Conservation (phyloP, 1,140 invertebrate genomes). For the Leptinotarsa defecta region DNA sequence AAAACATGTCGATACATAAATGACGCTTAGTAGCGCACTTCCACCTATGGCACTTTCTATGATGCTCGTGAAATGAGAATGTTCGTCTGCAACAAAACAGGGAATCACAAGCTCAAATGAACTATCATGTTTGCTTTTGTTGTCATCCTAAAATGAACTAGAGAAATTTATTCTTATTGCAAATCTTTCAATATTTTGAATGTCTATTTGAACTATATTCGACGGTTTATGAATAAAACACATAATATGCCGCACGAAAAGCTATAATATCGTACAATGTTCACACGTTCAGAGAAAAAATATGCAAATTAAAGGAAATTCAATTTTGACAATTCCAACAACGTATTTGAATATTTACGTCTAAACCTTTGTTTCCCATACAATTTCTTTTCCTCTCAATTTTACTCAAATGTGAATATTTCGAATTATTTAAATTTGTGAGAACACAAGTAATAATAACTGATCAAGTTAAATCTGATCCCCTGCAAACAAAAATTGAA, state of each 20-base stretch:
- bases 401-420: too few relatives aligned
- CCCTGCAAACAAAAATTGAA: too few relatives aligned
- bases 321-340: too few relatives aligned
- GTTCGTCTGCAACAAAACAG: conserved; percentile 1
- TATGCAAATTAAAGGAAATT: too few relatives aligned
- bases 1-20: conserved; percentile 17
- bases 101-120: background rate
- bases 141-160: background rate
- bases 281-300: too few relatives aligned
- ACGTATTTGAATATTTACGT: too few relatives aligned
- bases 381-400: background rate
- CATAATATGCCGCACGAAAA: too few relatives aligned
- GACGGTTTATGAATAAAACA: background rate
- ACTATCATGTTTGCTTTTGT: background rate
- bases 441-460: too few relatives aligned
- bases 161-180: background rate
- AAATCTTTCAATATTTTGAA: background rate
- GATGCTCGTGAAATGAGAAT: conserved; percentile 10
- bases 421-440: too few relatives aligned
- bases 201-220: too few relatives aligned
- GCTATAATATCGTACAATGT: too few relatives aligned
- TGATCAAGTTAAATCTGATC: too few relatives aligned
- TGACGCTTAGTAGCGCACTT: conserved; percentile 15
- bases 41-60: conserved; percentile 11
- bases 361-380: background rate